These are phyloP conservation scores for Characodon lateralis DNA, from an alignment of 2,797 vertebrate species.

Conservation along the genomic window DNA sequence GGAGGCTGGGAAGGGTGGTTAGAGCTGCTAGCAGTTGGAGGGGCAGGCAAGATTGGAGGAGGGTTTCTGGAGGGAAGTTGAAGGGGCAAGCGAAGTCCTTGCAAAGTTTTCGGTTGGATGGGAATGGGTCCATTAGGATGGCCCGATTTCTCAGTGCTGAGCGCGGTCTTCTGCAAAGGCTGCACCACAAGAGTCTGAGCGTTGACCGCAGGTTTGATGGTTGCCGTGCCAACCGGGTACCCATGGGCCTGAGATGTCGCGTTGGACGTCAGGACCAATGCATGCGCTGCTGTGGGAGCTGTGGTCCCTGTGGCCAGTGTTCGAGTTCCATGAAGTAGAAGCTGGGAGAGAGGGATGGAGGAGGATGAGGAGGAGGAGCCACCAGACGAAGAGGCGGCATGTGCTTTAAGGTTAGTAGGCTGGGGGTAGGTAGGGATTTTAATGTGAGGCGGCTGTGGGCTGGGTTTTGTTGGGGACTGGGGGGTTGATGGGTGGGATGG, in stretches of 20 bases:
- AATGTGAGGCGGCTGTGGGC: slow-evolving; percentile 76
- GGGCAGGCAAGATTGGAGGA: slow-evolving; percentile 79
- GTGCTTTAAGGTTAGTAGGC: slow-evolving; percentile 73
- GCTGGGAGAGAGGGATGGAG: slow-evolving; percentile 80
- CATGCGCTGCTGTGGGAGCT: slow-evolving; percentile 69
- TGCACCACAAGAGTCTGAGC: slow-evolving; percentile 96
- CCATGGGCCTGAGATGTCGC: slow-evolving; percentile 69
- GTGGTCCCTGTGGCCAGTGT: slow-evolving; percentile 72
- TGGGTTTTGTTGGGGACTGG: slow-evolving; percentile 68
- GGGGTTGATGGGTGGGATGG: slow-evolving; percentile 53
- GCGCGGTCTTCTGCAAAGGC: slow-evolving; percentile 85
- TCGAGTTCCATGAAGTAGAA: slow-evolving; percentile 77
- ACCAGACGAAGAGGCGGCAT: slow-evolving; percentile 51
- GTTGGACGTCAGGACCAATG: slow-evolving; percentile 78
- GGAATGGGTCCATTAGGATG: slow-evolving; percentile 81
- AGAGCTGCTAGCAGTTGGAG: slow-evolving; percentile 40
- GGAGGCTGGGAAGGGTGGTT: slow-evolving; percentile 72
- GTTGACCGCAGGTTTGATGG: slow-evolving; percentile 75
- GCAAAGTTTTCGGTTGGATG: slow-evolving; percentile 89
- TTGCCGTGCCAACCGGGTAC: slow-evolving; percentile 69
- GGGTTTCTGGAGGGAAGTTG: slow-evolving; percentile 81
- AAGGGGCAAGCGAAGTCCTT: slow-evolving; percentile 76
- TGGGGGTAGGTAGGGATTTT: slow-evolving; percentile 81
- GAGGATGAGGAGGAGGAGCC: slow-evolving; percentile 67
- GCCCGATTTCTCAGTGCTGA: slow-evolving; percentile 65